These are phyloP conservation scores for Gallinago paraguaiae DNA, from an alignment of 2,113 vertebrate genomes.

Conservation along the genomic window DNA sequence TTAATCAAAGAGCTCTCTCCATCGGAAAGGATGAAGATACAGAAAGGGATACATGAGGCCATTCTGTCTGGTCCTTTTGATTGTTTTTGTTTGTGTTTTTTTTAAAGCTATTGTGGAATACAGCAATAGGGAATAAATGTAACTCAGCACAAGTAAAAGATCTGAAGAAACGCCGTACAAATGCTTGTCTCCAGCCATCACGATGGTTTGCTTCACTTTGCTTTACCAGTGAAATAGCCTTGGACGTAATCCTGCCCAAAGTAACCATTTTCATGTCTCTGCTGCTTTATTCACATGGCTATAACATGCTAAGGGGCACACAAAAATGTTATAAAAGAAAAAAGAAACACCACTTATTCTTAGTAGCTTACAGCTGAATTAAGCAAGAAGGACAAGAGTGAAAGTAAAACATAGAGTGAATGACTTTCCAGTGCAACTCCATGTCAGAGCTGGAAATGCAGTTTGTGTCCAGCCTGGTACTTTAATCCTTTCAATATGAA, in stretches of 20 bases:
- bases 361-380: too few relatives aligned
- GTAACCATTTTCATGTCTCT: not conserved
- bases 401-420: not conserved
- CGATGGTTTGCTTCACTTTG: not conserved
- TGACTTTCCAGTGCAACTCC: not conserved
- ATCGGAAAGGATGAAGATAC: not conserved
- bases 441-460: not conserved
- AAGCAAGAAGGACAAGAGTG: not conserved
- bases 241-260: not conserved
- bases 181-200: not conserved
- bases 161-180: not conserved
- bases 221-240: not conserved
- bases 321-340: not conserved
- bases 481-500: too few relatives aligned
- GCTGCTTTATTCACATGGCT: not conserved
- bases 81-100: not conserved
- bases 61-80: not conserved
- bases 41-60: not conserved
- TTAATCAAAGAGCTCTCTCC: not conserved
- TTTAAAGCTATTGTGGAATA: not conserved
- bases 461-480: too few relatives aligned
- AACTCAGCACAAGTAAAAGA: not conserved
- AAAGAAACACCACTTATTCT: not conserved
- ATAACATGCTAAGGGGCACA: rapidly evolving
- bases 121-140: not conserved